Base-by-base conservation (phyloP, 2,797 vertebrate species). In the Chelon labrosus region DNA sequence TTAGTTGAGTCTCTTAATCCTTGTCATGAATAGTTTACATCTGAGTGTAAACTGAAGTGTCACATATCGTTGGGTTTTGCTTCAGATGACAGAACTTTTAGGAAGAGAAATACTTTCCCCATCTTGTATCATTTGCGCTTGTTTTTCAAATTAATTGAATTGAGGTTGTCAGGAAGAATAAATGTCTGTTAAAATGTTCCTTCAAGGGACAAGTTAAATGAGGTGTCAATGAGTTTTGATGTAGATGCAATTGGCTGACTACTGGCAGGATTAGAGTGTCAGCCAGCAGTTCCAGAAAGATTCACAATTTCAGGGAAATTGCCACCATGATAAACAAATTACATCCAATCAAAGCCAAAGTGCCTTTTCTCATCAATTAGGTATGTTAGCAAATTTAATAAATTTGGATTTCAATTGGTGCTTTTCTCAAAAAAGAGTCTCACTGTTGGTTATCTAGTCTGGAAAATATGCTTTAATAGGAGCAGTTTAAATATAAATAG, bases 171-270 rank as follows among this genome's bases (percentile, higher is more conserved):
- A 79, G 59, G 65, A 74, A 78, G 66, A 94, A 92, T 94, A 80
- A 85, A 91, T 62, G 75, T 87, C 93, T 95, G 85, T 87, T 92
- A 87, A 93, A 94, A 75, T 75, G 94, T 91, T 88, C 91, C 88
- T 93, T 94, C 86, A 50, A 91, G 79, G 86, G 83, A 92, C 92
- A 92, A 88, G 86, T 93, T 94, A 94, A 95, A 95, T 94, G 87
- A 94, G 79, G 83, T 94, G 83, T 91, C 92, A 85, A 86, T 93
- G 85, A 86, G 92, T 76, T 96, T 93, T 91, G 80, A 94, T 94
- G 83, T 82, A 90, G 94, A 91, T 93, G 86, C 82, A 94, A 77
- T 95, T 95, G 93, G 90, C 93, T 88, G 77, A 73, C 85, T 84
- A 73, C 94, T 88, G 87, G 88, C 91, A 91, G 74, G 89, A 95